These are phyloP conservation scores for Apocrypta bakeri DNA, from an alignment of 1,140 invertebrate species.

Conservation along the genomic window DNA sequence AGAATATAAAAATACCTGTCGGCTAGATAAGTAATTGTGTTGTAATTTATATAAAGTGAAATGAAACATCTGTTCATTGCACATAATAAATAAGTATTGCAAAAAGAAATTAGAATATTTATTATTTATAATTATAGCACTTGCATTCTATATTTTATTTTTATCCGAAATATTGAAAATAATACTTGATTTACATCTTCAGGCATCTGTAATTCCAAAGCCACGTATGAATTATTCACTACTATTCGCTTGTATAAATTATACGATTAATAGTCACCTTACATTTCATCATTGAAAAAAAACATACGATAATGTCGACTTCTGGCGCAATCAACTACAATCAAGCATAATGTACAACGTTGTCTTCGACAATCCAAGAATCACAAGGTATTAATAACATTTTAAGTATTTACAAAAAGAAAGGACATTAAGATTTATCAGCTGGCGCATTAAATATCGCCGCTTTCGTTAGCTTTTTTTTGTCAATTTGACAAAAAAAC, in stretches of 20 bases:
- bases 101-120: slow-evolving; percentile 39
- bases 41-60: slow-evolving; percentile 66
- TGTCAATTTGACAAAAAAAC: slow-evolving; percentile 44
- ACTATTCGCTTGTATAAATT: slow-evolving; percentile 41
- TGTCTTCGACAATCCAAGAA: slow-evolving; percentile 46
- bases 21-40: slow-evolving; percentile 58
- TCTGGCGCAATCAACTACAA: slow-evolving; percentile 40
- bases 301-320: too few species aligned
- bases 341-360: slow-evolving; percentile 46
- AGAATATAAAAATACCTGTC: slow-evolving; percentile 50
- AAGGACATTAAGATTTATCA: slow-evolving; percentile 30
- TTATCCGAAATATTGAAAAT: slow-evolving; percentile 49
- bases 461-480: slow-evolving; percentile 45
- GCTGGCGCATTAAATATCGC: slow-evolving; percentile 35
- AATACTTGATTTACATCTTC: slow-evolving; percentile 49
- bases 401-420: slow-evolving; percentile 50
- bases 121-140: slow-evolving; percentile 25
- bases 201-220: slow-evolving; percentile 46
- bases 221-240: slow-evolving; percentile 43
- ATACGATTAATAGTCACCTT: too few species aligned
- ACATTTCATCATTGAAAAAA: too few species aligned
- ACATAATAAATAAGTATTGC: slow-evolving; percentile 56
- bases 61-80: slow-evolving; percentile 59
- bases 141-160: slow-evolving; percentile 46
- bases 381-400: slow-evolving; percentile 43